Evolutionary conservation across 2,888 invertebrate species (phyloP), one percentile per base, ranked within the genome.

Genomic region (Leptinotarsa rubiginosa): DNA sequence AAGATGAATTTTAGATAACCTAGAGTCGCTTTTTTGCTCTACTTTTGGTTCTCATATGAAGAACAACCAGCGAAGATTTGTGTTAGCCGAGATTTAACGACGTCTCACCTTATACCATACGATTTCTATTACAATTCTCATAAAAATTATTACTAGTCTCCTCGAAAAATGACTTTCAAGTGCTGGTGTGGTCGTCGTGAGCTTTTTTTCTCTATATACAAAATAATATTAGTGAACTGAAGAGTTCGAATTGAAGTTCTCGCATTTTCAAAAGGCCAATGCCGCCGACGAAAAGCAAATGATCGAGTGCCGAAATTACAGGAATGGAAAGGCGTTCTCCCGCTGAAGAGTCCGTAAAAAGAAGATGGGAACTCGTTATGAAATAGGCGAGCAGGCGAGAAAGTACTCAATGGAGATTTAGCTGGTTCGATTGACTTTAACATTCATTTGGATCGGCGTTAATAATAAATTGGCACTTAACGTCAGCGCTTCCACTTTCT

Each of bases 401-500:
- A 77, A 77, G 74, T 76, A 72, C 74, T 77, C 75, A 74, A 75
- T 76, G 74, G 74, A 78, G 77, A 79, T 79, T 81, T 76, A 71
- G 78, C 54, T 74, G 77, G 75, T 78, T 79, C 81, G 78, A 81
- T 79, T 77, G 77, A 78, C 77, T 81, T 81, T 78, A 75, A 80
- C 74, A 78, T 80, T 79, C 77, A 79, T 80, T 75, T 70, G 70
- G 77, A 78, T 78, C 73, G 79, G 75, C 81, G 74, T 79, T 79
- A 79, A 80, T 81, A 79, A 80, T 77, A 79, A 76, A 76, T 78
- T 70, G 76, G 69, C 68, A 50, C 71, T 76, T 73, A 73, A 62
- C 64, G 71, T 49, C 49, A 69, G 70, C 72, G 77, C 71, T 73
- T 65, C 47, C 73, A 77, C 68, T 75, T 76, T 74, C 72, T 76